A percentile compares a stretch with the other conserved stretches of the same genome.
These are phyloP conservation scores for Meriones psammophilus DNA, from an alignment of 2,797 vertebrate species.

Conservation along the genomic window DNA sequence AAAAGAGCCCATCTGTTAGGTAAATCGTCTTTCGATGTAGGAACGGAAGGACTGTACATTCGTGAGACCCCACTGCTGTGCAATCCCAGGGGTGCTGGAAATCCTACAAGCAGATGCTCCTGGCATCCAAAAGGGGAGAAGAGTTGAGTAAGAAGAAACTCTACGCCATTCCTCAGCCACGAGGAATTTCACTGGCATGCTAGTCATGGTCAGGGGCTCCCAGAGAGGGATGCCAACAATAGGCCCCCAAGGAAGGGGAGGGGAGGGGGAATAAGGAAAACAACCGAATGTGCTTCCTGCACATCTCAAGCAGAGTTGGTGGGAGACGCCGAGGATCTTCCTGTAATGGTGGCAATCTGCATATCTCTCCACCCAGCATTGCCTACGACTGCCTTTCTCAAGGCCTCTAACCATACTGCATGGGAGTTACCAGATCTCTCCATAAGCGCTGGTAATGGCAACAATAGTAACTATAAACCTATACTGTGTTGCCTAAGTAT, in stretches of 20 bases:
- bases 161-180: not conserved
- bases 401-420: not conserved
- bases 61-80: slow-evolving; percentile 68
- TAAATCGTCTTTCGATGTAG: slow-evolving; percentile 78
- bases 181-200: not conserved
- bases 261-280: not conserved
- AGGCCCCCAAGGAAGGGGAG: not conserved
- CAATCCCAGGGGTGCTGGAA: slow-evolving; percentile 66
- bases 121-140: slow-evolving; percentile 49
- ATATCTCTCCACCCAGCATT: not conserved
- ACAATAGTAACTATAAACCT: not conserved
- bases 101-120: slow-evolving; percentile 73
- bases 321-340: not conserved
- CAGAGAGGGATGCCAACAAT: not conserved
- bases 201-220: not conserved
- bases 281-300: not conserved
- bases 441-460: not conserved
- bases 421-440: not conserved
- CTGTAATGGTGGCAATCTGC: not conserved
- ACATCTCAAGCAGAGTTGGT: not conserved
- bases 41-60: slow-evolving; percentile 41
- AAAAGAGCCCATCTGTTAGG: slow-evolving; percentile 85
- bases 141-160: not conserved
- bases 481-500: not conserved
- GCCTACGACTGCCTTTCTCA: not conserved